Evolutionary conservation across 2,797 vertebrate species (phyloP), one percentile per base, ranked within the genome.

Genomic region (Aplochiton taeniatus): DNA sequence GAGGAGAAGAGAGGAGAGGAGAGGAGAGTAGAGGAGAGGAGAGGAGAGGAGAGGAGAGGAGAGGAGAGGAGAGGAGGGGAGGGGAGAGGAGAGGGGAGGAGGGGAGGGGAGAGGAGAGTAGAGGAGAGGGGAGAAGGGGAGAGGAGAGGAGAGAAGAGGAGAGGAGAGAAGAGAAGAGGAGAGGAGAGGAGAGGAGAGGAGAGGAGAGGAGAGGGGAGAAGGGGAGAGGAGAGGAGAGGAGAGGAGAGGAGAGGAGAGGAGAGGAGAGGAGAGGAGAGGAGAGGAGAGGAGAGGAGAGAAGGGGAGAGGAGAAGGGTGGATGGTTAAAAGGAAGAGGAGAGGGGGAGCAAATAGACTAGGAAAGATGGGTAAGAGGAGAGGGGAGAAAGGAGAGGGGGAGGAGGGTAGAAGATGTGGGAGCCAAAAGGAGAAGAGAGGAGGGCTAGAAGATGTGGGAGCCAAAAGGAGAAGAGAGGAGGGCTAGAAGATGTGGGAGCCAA

Each of bases 41-140:
- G n/a, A n/a, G n/a, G 60, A 70, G 74, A 75, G 65, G 71, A 82
- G 79, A 71, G 74, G 57, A 65, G 51, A 65, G 55, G 11, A 13
- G 12, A 56, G 19, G 20, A 11, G 17, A 17, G 52, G 7, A 17
- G 18, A 8, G 53, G 11, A 12, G 53, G 18, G 19, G 6, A 19
- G 9, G 18, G 10, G 19, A 31, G 13, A 41, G 53, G 9, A 11
- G 53, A 17, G 9, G 53, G 53, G 19, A 11, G 9, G 53, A 19
- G 53, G 53, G 41, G 19, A 56, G 20, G 66, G 68, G 49, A 60
- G 45, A 31, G 59, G n/a, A 69, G 48, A 18, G 47, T 72, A 60
- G 45, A 54, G 59, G 68, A 48, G 45, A 66, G 66, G 65, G 51
- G 58, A 58, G 65, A 16, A 44, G 77, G 7, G 78, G 79, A 78